Evolutionary conservation across 2,797 vertebrate genomes (phyloP).

Genomic region (Sylvilagus floridanus): DNA sequence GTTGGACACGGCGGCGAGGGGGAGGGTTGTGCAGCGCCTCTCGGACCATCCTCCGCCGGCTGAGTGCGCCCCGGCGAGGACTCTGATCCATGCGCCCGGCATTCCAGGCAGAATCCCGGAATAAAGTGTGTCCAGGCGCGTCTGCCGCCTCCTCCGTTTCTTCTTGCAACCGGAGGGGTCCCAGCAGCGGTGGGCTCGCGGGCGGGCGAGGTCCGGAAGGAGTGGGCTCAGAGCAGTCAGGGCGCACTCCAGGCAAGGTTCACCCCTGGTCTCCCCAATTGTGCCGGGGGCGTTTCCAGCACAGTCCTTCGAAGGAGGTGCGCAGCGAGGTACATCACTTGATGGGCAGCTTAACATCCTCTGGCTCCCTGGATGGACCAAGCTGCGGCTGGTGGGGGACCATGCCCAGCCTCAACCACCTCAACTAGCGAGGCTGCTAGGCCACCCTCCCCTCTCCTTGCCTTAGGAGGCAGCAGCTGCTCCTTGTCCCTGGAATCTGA

Average conservation of each 20-base stretch:
- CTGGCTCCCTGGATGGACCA: not conserved
- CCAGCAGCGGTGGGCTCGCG: not conserved
- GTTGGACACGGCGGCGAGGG: not conserved
- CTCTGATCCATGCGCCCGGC: not conserved
- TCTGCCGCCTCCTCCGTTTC: conserved; percentile 54
- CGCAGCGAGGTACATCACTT: conserved; percentile 2
- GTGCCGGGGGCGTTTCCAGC: not conserved
- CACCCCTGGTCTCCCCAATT: not conserved
- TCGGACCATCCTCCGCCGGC: not conserved
- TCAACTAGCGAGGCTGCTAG: not conserved
- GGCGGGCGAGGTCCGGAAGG: not conserved
- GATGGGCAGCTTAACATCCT: conserved; percentile 8
- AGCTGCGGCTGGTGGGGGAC: not conserved
- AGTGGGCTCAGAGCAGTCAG: not conserved
- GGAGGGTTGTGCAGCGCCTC: not conserved
- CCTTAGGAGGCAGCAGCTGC: not conserved
- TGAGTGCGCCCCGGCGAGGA: not conserved
- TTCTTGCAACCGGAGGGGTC: conserved; percentile 53
- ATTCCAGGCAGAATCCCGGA: conserved; percentile 29
- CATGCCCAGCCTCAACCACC: not conserved
- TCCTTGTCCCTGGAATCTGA: not conserved
- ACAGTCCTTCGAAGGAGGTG: not conserved
- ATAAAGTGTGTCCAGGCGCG: conserved; percentile 75
- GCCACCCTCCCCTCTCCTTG: not conserved
- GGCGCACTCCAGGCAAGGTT: not conserved